A percentile compares a stretch with the other conserved stretches of the same genome.
These are phyloP conservation scores for Molorchus minor DNA, from an alignment of 2,888 invertebrate species.

Conservation along the genomic window DNA sequence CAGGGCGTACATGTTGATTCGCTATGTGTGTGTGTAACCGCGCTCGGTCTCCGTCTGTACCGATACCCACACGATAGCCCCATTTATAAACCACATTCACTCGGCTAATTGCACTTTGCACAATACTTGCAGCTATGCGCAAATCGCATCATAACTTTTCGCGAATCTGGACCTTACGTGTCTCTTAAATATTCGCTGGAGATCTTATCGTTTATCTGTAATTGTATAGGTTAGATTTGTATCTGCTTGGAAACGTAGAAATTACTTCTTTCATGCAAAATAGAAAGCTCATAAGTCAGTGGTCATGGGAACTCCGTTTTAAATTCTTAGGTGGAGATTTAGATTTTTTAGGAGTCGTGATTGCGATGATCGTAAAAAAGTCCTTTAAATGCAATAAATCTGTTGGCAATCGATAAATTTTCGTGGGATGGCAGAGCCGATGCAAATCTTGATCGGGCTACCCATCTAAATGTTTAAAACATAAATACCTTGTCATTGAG, in stretches of 20 bases:
- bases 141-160: slow-evolving; percentile 45
- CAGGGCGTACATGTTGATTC: slow-evolving; percentile 15
- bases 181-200: slow-evolving; percentile 29
- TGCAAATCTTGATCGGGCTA: no score
- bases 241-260: slow-evolving; percentile 13
- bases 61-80: slow-evolving; percentile 52
- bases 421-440: no score
- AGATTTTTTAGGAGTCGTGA: neutral
- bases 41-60: slow-evolving; percentile 26
- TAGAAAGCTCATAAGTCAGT: slow-evolving; percentile 14
- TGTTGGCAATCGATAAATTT: neutral
- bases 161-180: slow-evolving; percentile 33
- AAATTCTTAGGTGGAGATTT: neutral
- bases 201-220: slow-evolving; percentile 30
- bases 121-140: slow-evolving; percentile 49
- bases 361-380: neutral
- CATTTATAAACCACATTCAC: slow-evolving; percentile 54
- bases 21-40: slow-evolving; percentile 14
- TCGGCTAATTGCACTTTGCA: slow-evolving; percentile 52
- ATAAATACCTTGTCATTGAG: no score
- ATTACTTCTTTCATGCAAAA: slow-evolving; percentile 24
- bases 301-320: slow-evolving; percentile 7
- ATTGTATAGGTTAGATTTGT: slow-evolving; percentile 26
- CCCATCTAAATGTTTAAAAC: no score
- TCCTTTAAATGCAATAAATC: neutral